phyloP scores from a whole-genome alignment of 2,797 vertebrate species.

The Myotis vivesi region DNA sequence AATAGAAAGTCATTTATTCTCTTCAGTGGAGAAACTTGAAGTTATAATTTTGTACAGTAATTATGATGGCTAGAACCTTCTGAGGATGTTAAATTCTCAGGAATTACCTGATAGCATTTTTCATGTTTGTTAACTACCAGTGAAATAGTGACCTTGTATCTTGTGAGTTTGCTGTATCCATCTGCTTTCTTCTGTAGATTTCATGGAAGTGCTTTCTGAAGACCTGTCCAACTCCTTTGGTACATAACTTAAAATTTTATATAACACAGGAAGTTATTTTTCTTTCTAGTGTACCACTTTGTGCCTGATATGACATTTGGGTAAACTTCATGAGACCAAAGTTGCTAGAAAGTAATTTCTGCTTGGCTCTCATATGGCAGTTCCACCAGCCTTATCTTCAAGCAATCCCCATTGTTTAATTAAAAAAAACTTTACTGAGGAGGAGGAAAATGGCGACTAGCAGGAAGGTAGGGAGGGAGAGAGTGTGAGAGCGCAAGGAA shows the following conservation, averaged over 20 bases:
- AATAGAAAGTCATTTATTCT: constrained; percentile 36
- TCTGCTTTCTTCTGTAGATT: neutral
- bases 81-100: neutral
- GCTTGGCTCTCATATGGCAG: neutral
- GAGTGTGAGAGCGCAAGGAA: too few relatives aligned
- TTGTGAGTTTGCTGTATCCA: neutral
- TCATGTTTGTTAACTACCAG: neutral
- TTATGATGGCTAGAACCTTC: neutral
- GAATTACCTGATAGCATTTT: neutral
- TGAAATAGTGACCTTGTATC: neutral
- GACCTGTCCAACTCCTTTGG: neutral
- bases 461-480: too few relatives aligned
- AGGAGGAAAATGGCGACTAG: too few relatives aligned
- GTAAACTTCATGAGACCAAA: neutral
- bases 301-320: neutral
- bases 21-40: neutral
- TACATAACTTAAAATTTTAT: neutral
- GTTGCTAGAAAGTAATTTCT: constrained; percentile 11
- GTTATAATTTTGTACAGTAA: neutral
- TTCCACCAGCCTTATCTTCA: neutral
- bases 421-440: too few relatives aligned
- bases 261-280: neutral
- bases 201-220: neutral
- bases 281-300: constrained; percentile 17
- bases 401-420: neutral